Base-by-base conservation (phyloP, 2,888 invertebrate genomes). In the Arrhopalites spinosus region DNA sequence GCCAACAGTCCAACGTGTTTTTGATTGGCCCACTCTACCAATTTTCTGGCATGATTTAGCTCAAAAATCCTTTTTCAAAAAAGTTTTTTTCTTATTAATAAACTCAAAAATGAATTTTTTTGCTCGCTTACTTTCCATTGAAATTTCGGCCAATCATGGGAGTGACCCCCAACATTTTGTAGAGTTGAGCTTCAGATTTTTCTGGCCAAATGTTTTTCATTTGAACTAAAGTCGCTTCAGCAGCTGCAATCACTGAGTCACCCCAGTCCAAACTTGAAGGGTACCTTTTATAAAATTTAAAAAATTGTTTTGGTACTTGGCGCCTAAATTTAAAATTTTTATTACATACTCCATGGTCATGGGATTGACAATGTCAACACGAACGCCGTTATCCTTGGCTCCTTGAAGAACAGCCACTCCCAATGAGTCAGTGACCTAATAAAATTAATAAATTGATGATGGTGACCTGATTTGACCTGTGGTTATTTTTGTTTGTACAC, bases 171-270 rank as follows among this genome's bases (percentile, higher is more conserved):
- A 81, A 71, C 81, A 81, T 82, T 75, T 74, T 61, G 45, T 72
- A 78, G 5, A 82, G 45, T 53, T 81, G 79, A 17, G 72, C 73
- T 20, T 73, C 75, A 17, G 77, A 75, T 63, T 81, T 82, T 61
- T 81, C 79, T 7, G 80, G 77, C 82, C 82, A 82, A 29, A 82
- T 80, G 29, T 76, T 63, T 66, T 77, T 77, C 81, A 82, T 81
- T 80, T 82, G 82, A 59, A 59, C 61, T 11, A 82, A 59, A 17
- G 75, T 76, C n/a, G 78, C 68, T 13, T 73, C 70, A 0, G 78
- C 80, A 29, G 80, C 78, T n/a, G 75, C 74, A 50, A 82, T 82
- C 8, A 82, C 79, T 17, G 79, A 76, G 67, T 82, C 81, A 1
- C 82, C 82, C 76, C 78, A 81, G 50, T 79, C 77, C 0, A 75